These are phyloP conservation scores for Ctenochaetus hawaiiensis DNA, from an alignment of 2,797 vertebrate species.

Conservation along the genomic window DNA sequence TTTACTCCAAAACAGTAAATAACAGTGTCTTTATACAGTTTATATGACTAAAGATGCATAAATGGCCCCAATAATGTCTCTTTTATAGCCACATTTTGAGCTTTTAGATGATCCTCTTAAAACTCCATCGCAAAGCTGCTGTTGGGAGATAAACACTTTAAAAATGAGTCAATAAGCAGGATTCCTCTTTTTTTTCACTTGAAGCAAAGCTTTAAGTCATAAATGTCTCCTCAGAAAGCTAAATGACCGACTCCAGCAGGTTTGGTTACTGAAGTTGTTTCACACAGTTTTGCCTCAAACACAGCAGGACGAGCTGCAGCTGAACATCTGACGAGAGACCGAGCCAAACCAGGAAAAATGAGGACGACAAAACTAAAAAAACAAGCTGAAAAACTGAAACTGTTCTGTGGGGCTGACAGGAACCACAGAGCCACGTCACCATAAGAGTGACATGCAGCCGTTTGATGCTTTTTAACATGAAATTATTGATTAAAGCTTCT, in stretches of 20 bases:
- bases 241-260: too few species aligned
- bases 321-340: too few species aligned
- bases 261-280: too few species aligned
- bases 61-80: background rate
- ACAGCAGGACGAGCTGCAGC: too few species aligned
- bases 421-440: background rate
- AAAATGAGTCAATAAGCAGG: background rate
- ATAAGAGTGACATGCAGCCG: too few species aligned
- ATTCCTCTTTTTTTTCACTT: too few species aligned
- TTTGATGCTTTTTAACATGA: background rate
- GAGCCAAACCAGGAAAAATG: background rate
- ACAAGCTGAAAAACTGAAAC: too few species aligned
- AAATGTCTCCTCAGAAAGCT: too few species aligned
- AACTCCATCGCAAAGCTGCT: background rate
- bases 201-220: too few species aligned
- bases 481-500: too few species aligned
- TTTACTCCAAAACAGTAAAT: background rate
- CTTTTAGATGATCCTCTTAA: background rate
- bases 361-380: too few species aligned
- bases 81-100: background rate
- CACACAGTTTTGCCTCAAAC: too few species aligned
- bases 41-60: background rate
- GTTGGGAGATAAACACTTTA: background rate
- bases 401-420: background rate
- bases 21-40: background rate